Base-by-base conservation (phyloP, 2,888 invertebrate genomes). In the Eupithecia inturbata region DNA sequence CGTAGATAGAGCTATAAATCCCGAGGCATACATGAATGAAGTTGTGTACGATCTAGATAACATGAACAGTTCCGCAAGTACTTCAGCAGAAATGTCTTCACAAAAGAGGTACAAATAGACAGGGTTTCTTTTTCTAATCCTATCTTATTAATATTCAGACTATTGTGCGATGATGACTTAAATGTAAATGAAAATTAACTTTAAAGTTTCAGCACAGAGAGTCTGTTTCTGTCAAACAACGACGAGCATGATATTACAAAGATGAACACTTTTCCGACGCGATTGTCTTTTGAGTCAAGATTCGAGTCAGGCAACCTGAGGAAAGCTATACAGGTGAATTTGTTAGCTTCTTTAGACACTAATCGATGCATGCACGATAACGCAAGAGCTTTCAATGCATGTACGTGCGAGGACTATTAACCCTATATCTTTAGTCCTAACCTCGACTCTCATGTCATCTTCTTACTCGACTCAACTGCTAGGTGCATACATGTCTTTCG, bases 221-320 rank as follows among this genome's bases (percentile, higher is more conserved):
- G 76, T 57, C 22, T 87, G 22, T 84, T 91, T 70, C 85, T 95
- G 2, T 86, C 85, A 69, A 95, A 95, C 81, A 91, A 85, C 39
- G 96, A 96, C 81, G 95, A 95, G 79, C 91, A 91, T 79, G 94
- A 95, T 89, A 83, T 95, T 83, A 78, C 87, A 60, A 89, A 93
- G 88, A 80, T 91, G 79, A 90, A 89, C 83, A 83, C 80, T 57
- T 93, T 89, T 79, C 83, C 91, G 0, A 92, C 92, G 78, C 89
- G 92, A 81, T 92, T 98, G 63, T 92, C 94, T 70, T 98, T 98
- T 88, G 98, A 98, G 87, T 97, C 98, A 7, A 95, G 97, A 84
- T 98, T 98, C 91, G 98, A 98, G 88, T 96, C 97, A 81, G 98
- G 98, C 31, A 98, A 98, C 91, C 93, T 98, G 39, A 94, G 98